Evolutionary conservation across 2,113 vertebrate genomes (phyloP), one percentile per base, ranked within the genome.

Genomic region (Steatornis caripensis): DNA sequence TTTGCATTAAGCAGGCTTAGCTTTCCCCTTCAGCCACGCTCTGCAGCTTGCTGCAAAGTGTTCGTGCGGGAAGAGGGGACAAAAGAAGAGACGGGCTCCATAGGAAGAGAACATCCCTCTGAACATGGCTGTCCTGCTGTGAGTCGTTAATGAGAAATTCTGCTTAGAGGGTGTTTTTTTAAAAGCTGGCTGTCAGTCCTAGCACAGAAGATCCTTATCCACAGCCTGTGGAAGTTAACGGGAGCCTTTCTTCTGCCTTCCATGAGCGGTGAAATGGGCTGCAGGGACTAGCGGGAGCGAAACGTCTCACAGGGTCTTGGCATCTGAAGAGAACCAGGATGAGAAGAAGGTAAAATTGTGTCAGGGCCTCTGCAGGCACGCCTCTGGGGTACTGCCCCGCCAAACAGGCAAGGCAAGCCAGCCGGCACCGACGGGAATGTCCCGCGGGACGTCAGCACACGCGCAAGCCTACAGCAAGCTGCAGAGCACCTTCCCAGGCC

Each of bases 401-500:
- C 9, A 2, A 51, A 65, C 13, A 45, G 55, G 24, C 48, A 3
- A 22, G 22, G 41, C 2, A 15, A 74, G 37, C 17, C 66, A 16
- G 65, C 34, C 62, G 85, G 82, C 85, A 15, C 24, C 0, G 0
- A 4, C 1, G 5, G 76, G 21, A 48, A 46, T 5, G 39, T 58
- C 41, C 78, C 51, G 3, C 0, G 8, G 23, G 72, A 87, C 37
- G 10, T 11, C 22, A 4, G 58, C 55, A 23, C 36, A 3, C 0
- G 0, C 8, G 2, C 3, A 5, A 60, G 23, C 11, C 24, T 41
- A 1, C 58, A 64, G 49, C 64, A 61, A 49, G 39, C 20, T 41
- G 69, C 34, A n/a, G 77, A 64, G 11, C 68, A 16, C 17, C 77
- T n/a, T 30, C 68, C 84, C 87, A 54, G 65, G 54, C 30, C 0